Evolutionary conservation across 2,888 invertebrate species (phyloP).

Genomic region (Eupelmus urozonus): DNA sequence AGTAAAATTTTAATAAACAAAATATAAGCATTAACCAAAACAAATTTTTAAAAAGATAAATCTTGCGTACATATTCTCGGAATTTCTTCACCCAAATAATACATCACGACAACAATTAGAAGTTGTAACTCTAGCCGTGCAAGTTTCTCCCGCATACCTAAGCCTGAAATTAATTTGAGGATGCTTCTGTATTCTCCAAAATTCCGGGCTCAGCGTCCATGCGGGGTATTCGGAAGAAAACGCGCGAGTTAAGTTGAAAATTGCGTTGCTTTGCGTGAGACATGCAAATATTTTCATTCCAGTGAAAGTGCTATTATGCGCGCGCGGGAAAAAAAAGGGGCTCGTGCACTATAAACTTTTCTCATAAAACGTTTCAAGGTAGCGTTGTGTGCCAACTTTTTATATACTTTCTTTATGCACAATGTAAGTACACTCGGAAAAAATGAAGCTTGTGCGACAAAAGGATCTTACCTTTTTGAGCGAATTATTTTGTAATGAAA

Average conservation of each 20-base stretch:
- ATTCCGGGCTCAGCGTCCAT: slow-evolving; percentile 34
- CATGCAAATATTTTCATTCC: slow-evolving; percentile 55
- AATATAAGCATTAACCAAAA: too few species aligned
- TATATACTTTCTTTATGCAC: neutral
- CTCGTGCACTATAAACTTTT: slow-evolving; percentile 31
- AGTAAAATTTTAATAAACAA: neutral
- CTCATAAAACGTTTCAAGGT: slow-evolving; percentile 40
- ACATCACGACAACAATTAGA: slow-evolving; percentile 54
- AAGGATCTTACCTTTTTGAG: too few species aligned
- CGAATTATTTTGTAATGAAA: too few species aligned
- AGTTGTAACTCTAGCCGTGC: slow-evolving; percentile 39
- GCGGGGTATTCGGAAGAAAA: slow-evolving; percentile 40
- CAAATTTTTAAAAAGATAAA: neutral
- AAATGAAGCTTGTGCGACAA: neutral
- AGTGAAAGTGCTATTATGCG: slow-evolving; percentile 13
- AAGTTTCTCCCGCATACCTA: slow-evolving; percentile 46
- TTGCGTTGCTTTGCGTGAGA: slow-evolving; percentile 50
- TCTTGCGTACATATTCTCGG: neutral
- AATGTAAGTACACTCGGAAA: neutral
- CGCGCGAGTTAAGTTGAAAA: slow-evolving; percentile 47
- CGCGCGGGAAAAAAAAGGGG: neutral
- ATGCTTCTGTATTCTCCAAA: slow-evolving; percentile 46
- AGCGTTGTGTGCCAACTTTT: neutral
- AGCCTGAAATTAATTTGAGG: slow-evolving; percentile 52
- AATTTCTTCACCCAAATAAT: slow-evolving; percentile 51